Evolutionary conservation across 2,113 vertebrate genomes (phyloP), one percentile per base, ranked within the genome.

Genomic region (Cynopterus brachyotis): DNA sequence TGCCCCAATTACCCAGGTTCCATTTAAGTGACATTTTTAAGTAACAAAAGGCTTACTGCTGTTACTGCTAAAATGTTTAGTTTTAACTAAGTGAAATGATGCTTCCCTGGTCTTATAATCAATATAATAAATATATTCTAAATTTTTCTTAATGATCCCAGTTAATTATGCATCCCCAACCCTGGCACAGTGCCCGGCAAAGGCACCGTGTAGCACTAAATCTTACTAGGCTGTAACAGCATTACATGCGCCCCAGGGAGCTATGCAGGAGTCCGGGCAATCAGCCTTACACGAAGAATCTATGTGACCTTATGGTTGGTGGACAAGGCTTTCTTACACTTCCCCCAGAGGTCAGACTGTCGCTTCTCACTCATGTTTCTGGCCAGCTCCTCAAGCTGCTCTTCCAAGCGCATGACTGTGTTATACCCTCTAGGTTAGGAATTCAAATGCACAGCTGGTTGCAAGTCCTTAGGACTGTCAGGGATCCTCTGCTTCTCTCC

Each of bases 41-140:
- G 57, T 42, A 87, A 85, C 50, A 55, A 28, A 78, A 89, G 37
- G n/a, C 83, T 59, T 75, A 28, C 47, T 87, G 30, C 10, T 94
- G 78, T 79, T 40, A 75, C 24, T 70, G 78, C 53, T 69, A 47
- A 89, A 76, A 75, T 6, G 26, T 40, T 93, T 89, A 75, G 79
- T 47, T 95, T 94, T 89, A 97, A 93, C 57, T 67, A 81, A 91
- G 67, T 30, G 42, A 42, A 93, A 97, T 85, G 72, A 12, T 0
- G 78, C 32, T n/a, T 83, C 15, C 50, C 19, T 85, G 55, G 70
- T 85, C 32, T 73, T 57, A 37, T 19, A 40, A 64, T 87, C 66
- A 28, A 95, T 37, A 64, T 67, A 91, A 75, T 92, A 97, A 89
- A 79, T 57, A 80, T 7, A 66, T 60, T 78, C 76, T 73, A 57